Evolutionary conservation across 2,888 invertebrate genomes (phyloP), one percentile per base, ranked within the genome.

Genomic region (Drosophila helvetica): DNA sequence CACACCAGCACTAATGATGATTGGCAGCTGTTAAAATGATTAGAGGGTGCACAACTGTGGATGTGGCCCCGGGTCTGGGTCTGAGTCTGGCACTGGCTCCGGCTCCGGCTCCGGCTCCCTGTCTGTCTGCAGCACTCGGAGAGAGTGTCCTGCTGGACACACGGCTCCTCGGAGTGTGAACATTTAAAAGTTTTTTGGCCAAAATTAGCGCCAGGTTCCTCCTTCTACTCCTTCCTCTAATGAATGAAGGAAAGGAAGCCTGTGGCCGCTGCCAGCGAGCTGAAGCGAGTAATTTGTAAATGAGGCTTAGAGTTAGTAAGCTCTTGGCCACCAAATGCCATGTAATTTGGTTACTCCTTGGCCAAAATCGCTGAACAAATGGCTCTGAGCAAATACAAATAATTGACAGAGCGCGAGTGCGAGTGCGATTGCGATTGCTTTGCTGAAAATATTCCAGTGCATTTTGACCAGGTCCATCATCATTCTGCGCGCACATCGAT

Each of bases 1-100:
- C 27, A 27, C 57, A 25, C 53, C 60, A 43, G 53, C 73, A 70
- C 83, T 88, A 88, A 88, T 83, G 88, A 83, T 86, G 86, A 86
- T 88, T 88, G 83, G 83, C 88, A 86, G 88, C 82, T 84, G 85
- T 88, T 88, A 78, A 88, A 83, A 79, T 88, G 80, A 88, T 88
- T 83, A 88, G 58, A 86, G 84, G 74, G 78, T 61, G 68, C 70
- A 55, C 76, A 55, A 56, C 69, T 58, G 53, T 45, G 46, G 67
- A 33, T 50, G 25, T 58, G 18, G 17, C 51, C 17, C 6, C 30
- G 33, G 17, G 43, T n/a, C 7, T 45, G 25, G n/a, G n/a, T n/a
- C n/a, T n/a, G n/a, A n/a, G n/a, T n/a, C n/a, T 58, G 18, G 17
- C 51, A 15, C 6, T 25, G 33, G 17, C 30, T n/a, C 7, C 38